Conservation (phyloP, 2,888 invertebrate genomes). For the Coelinius sp. region DNA sequence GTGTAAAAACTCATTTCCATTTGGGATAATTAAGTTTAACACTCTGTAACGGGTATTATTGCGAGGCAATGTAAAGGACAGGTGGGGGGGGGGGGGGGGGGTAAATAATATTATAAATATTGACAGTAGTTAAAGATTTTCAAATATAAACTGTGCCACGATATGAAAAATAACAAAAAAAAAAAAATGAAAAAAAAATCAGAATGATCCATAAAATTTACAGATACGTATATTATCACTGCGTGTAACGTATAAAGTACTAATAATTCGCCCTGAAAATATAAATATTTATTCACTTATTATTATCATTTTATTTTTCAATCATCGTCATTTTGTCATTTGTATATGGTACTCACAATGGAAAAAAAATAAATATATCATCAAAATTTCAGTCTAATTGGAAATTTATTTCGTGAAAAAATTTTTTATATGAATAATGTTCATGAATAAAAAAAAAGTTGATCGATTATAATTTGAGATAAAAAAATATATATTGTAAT, state of each 20-base stretch:
- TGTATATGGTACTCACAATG: constrained; percentile 24
- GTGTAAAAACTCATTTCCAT: constrained; percentile 8
- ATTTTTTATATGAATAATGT: constrained; percentile 16
- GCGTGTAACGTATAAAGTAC: constrained; percentile 44
- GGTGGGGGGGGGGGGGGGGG: not conserved
- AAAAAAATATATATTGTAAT: constrained; percentile 1
- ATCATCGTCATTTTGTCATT: constrained; percentile 25
- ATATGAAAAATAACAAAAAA: constrained; percentile 30
- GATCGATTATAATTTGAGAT: constrained; percentile 13
- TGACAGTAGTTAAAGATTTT: constrained; percentile 11
- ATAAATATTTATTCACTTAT: constrained; percentile 19
- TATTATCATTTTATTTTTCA: not conserved
- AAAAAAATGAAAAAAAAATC: constrained; percentile 39
- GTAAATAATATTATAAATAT: constrained; percentile 11
- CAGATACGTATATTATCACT: constrained; percentile 42
- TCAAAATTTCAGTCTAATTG: constrained; percentile 15
- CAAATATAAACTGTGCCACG: constrained; percentile 34
- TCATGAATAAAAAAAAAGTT: constrained; percentile 5
- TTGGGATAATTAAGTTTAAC: constrained; percentile 1
- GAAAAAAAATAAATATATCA: constrained; percentile 17
- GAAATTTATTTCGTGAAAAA: constrained; percentile 9
- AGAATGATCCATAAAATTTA: constrained; percentile 42
- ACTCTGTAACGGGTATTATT: constrained; percentile 31
- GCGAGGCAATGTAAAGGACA: not conserved
- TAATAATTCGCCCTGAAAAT: constrained; percentile 21